Evolutionary conservation across 1,140 invertebrate species (phyloP).

Genomic region (Drosophila busckii): DNA sequence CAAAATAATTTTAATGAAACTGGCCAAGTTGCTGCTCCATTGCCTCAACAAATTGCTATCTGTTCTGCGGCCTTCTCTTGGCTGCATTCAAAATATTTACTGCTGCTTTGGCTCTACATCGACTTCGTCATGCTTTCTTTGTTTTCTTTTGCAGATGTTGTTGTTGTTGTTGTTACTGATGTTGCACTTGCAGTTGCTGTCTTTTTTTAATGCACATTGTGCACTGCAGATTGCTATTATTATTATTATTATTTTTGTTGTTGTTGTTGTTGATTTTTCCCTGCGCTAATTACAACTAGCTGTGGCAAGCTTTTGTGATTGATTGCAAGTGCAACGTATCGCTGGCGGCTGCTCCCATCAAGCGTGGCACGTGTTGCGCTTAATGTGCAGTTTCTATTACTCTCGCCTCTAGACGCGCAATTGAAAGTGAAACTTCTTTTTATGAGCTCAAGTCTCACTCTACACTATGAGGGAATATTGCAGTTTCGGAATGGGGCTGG

Average conservation of each 20-base stretch:
- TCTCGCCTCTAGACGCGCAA: conserved; percentile 49
- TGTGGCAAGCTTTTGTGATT: conserved; percentile 65
- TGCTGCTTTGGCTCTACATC: conserved; percentile 4
- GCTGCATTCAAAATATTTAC: conserved; percentile 19
- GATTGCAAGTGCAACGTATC: conserved; percentile 63
- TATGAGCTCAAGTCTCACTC: conserved; percentile 46
- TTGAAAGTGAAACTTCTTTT: conserved; percentile 69
- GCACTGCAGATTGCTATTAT: conserved; percentile 22
- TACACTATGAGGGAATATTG: no score
- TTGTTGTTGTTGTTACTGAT: no score
- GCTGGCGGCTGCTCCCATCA: conserved; percentile 60
- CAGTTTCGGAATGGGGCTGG: neutral
- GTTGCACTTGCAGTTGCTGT: no score
- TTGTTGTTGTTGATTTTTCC: conserved; percentile 54
- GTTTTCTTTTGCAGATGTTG: no score
- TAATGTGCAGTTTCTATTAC: conserved; percentile 77
- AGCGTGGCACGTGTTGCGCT: conserved; percentile 73
- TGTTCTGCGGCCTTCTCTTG: conserved; percentile 59
- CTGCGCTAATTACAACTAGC: conserved; percentile 67
- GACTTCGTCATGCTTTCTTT: conserved; percentile 71
- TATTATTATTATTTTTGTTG: conserved; percentile 11
- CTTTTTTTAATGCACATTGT: conserved; percentile 58
- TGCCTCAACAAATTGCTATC: conserved; percentile 66
- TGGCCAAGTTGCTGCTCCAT: conserved; percentile 71
- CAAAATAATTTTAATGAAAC: conserved; percentile 74